Base-by-base conservation (phyloP, 2,888 invertebrate genomes). In the Cerastoderma edule region DNA sequence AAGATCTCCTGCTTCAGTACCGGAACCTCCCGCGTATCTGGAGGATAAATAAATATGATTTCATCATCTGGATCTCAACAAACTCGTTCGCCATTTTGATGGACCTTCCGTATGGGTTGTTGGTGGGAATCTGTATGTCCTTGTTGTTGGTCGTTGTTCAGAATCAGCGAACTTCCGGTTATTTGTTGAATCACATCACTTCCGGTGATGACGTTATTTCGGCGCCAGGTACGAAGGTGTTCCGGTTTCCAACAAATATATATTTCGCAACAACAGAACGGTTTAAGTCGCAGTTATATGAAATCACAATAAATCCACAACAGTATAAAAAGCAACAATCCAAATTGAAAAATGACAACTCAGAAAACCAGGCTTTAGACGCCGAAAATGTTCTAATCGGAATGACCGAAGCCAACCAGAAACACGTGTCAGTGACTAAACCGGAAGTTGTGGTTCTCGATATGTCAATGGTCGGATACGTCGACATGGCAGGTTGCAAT, bases 31-130 rank as follows among this genome's bases (percentile, higher is more conserved):
- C 93, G 24, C 94, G 94, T 82, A 95, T 96, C 83, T 97, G 96
- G 96, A 94, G 94, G 85, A 92, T 96, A 27, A 97, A 96, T 83
- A 95, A 95, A 87, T 93, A 95, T 86, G 97, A 98, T 90, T 97
- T 96, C 0, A 86, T 95, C 16, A 87, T 88, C 10, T 91, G 90
- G 89, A 46, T 90, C 0, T 53, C 83, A 10, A 89, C 90, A 2
- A 88, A 83, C 63, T 39, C 80, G 1, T 68, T 84, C 24, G 80
- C 84, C 1, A 79, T 88, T 10, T 63, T 90, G 5, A 75, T 87
- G 1, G 88, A 89, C 72, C 80, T 91, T 53, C 84, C 85, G 54
- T 72, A 87, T 50, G 91, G 90, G 0, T 77, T 91, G 2, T 75
- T 85, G 6, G 82, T 85, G 5, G 90, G 91, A 1, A 77, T 89